Conservation (phyloP, 2,797 vertebrate genomes). For the Neostethus bicornis region DNA sequence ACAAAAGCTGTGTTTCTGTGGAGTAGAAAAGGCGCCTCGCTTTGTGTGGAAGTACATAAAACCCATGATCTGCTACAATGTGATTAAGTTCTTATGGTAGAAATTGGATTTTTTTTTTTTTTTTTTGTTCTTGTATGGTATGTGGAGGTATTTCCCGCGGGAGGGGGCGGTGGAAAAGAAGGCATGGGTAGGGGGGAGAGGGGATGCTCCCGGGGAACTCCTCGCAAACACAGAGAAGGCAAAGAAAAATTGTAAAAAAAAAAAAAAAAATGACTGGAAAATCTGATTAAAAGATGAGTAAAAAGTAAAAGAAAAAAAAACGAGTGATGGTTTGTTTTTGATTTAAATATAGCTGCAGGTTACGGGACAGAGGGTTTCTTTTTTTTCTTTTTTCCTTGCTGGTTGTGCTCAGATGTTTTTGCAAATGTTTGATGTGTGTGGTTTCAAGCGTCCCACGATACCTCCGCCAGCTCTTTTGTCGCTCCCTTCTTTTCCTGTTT, state of each 20-base stretch:
- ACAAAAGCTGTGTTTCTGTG: constrained; percentile 5
- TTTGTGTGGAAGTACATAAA: constrained; percentile 28
- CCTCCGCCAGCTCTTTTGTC: constrained; percentile 27
- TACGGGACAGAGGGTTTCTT: no score
- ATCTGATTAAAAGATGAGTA: background rate
- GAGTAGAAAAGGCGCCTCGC: constrained; percentile 23
- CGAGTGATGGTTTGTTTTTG: constrained; percentile 17
- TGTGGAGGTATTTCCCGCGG: constrained; percentile 36
- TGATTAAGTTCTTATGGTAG: constrained; percentile 49
- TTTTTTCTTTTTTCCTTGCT: no score
- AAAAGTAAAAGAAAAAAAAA: background rate
- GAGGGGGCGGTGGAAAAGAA: constrained; percentile 19
- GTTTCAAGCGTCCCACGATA: background rate
- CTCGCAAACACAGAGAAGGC: constrained; percentile 36
- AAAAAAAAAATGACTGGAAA: constrained; percentile 15
- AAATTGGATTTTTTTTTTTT: constrained; percentile 34
- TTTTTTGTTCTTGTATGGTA: constrained; percentile 13
- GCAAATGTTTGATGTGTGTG: constrained; percentile 10
- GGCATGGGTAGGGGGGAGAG: constrained; percentile 53
- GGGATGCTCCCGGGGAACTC: constrained; percentile 54
- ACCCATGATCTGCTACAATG: constrained; percentile 44
- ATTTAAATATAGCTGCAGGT: constrained; percentile 14
- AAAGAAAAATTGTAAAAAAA: constrained; percentile 15
- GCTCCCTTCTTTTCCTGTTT: constrained; percentile 14
- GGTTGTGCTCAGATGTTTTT: background rate